A percentile compares a stretch with the other conserved stretches of the same genome.
Evolutionary conservation across 2,113 vertebrate species (phyloP).

Genomic region (Trichomycterus rosablanca): DNA sequence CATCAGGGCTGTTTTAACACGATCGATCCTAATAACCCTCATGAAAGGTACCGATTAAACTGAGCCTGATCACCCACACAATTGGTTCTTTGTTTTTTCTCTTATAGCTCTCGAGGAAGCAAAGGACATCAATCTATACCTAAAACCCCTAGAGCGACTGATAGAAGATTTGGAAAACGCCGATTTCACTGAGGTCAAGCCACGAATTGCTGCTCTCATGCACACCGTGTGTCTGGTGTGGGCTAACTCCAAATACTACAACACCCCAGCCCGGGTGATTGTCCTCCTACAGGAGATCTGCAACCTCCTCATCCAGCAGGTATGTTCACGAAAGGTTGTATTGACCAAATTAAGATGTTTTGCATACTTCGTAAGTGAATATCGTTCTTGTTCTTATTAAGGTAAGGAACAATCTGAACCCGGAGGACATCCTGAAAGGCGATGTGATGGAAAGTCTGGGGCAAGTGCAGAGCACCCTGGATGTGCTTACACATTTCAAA

Average conservation of each 20-base stretch:
- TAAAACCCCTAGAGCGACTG: conserved; percentile 70
- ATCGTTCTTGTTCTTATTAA: conserved; percentile 53
- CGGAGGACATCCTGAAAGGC: conserved; percentile 82
- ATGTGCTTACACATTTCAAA: conserved; percentile 72
- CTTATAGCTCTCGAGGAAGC: conserved; percentile 78
- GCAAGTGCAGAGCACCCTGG: conserved; percentile 66
- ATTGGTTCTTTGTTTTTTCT: conserved; percentile 5
- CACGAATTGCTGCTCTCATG: conserved; percentile 72
- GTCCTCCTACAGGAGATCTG: conserved; percentile 84
- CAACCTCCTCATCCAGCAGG: conserved; percentile 89
- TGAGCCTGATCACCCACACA: no score
- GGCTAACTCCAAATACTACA: conserved; percentile 77
- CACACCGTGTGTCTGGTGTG: conserved; percentile 83
- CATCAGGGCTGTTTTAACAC: no score
- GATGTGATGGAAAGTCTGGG: conserved; percentile 76
- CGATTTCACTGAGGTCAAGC: conserved; percentile 75
- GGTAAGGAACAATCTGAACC: conserved; percentile 73
- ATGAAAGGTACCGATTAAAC: no score
- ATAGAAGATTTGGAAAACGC: conserved; percentile 71
- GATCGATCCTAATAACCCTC: no score
- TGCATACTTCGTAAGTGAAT: no score
- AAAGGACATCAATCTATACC: conserved; percentile 71
- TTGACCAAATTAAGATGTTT: no score
- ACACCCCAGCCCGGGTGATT: conserved; percentile 64
- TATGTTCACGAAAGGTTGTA: no score